phyloP scores from a whole-genome alignment of 2,113 vertebrate species.

The Mohoua ochrocephala region DNA sequence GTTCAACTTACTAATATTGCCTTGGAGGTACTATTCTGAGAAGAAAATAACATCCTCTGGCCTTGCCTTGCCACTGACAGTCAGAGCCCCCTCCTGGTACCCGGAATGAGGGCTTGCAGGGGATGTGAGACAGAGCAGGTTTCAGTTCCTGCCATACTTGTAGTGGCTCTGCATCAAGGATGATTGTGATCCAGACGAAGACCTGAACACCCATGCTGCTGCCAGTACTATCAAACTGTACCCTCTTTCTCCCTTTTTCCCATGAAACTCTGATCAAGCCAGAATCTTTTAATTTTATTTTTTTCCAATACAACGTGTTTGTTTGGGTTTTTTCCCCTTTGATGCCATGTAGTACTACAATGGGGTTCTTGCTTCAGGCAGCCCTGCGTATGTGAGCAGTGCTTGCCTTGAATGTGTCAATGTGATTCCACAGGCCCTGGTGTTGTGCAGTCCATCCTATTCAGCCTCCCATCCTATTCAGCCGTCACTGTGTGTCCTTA shows the following conservation, averaged over 20 bases:
- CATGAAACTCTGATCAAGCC: background rate
- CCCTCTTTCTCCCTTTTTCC: background rate
- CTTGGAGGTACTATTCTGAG: background rate
- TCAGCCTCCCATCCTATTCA: background rate
- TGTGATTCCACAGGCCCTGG: background rate
- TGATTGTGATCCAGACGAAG: background rate
- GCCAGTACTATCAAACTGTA: background rate
- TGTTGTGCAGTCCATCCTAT: background rate
- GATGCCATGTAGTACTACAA: background rate
- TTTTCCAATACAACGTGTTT: background rate
- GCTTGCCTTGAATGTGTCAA: background rate
- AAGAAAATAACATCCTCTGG: background rate
- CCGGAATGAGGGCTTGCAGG: rapidly evolving
- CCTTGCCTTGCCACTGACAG: background rate
- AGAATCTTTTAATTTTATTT: too few relatives aligned
- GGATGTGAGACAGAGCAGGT: background rate
- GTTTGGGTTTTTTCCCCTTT: background rate
- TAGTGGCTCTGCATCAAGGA: background rate
- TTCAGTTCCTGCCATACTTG: background rate
- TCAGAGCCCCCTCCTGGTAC: background rate
- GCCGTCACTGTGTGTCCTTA: background rate
- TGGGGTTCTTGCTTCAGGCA: background rate
- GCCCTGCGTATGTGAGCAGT: rapidly evolving
- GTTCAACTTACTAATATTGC: background rate
- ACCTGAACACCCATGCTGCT: background rate